Evolutionary conservation across 2,888 invertebrate genomes (phyloP), one percentile per base, ranked within the genome.

Genomic region (Trachelus stipa): DNA sequence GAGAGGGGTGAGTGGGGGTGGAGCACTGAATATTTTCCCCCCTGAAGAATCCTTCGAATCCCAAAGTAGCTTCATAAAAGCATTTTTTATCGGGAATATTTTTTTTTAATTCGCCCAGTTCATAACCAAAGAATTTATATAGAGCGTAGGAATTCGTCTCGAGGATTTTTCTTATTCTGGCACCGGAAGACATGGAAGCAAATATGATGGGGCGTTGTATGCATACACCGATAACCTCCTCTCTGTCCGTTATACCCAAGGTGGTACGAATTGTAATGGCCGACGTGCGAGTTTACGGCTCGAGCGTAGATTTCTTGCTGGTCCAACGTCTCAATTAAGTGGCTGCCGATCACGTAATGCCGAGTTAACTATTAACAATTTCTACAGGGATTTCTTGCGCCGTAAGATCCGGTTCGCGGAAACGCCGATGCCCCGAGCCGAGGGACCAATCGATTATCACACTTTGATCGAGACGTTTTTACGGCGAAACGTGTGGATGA

Each of bases 31-130:
- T 78, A 79, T 84, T 80, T 81, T 80, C 78, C 79, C 31, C 9
- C 79, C 79, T 78, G 79, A 80, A 81, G 81, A 83, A 87, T 86
- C 85, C 83, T 79, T 87, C 82, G 82, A 82, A 87, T 87, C 85
- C 80, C 84, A 84, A 80, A 71, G 71, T 31, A 2, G 31, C 15
- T 34, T 31, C 71, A 30, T 56, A 56, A 23, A 2, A 9, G 56
- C 6, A 56, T 56, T 23, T 56, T 56, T 56, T 23, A 56, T 56
- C 23, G 56, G 56, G 23, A 9, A 15, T 40, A 23, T 23, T 23
- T 23, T 23, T 15, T 56, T 56, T 56, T 56, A 23, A 56, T 23
- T 56, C 23, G 56, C 2, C 23, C 56, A 23, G 23, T 23, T 56
- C 6, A 56, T 56, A 56, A 56, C 56, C 23, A 56, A 15, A 15